Evolutionary conservation across 2,113 vertebrate species (phyloP).

Genomic region (Colistium nudipinnis): DNA sequence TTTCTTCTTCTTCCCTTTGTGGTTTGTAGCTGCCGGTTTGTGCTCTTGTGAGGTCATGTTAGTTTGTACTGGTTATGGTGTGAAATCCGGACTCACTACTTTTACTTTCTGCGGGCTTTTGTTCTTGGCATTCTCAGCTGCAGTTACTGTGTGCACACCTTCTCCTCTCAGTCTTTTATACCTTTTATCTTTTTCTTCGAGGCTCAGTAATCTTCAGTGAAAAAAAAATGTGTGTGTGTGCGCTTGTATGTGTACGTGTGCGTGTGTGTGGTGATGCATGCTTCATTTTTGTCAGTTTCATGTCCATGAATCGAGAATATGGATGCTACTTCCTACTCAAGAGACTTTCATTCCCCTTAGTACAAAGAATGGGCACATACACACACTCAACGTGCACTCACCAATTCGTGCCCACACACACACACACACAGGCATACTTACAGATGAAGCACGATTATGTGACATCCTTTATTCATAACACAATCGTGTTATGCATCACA

Average conservation of each 20-base stretch:
- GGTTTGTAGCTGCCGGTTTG: conserved; percentile 21
- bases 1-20: conserved; percentile 25
- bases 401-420: background rate
- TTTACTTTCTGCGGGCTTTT: conserved; percentile 51
- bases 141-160: conserved; percentile 60
- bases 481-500: conserved; percentile 58
- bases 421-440: conserved; percentile 13
- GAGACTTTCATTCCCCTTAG: conserved; percentile 84
- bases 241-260: conserved; percentile 36
- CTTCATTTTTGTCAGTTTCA: conserved; percentile 78
- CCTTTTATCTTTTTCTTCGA: conserved; percentile 34
- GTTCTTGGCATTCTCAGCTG: conserved; percentile 34
- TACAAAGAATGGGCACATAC: conserved; percentile 83
- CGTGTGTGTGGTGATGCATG: conserved; percentile 58
- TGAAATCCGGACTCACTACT: conserved; percentile 32
- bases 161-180: conserved; percentile 33
- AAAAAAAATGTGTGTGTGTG: conserved; percentile 59
- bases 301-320: conserved; percentile 81
- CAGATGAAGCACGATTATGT: conserved; percentile 48
- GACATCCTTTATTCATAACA: conserved; percentile 42
- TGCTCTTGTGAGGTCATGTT: conserved; percentile 28
- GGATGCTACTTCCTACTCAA: conserved; percentile 83
- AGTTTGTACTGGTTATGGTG: conserved; percentile 36
- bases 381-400: background rate
- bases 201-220: conserved; percentile 20